These are phyloP conservation scores for Nerophis ophidion DNA, from an alignment of 2,113 vertebrate genomes.

Conservation along the genomic window DNA sequence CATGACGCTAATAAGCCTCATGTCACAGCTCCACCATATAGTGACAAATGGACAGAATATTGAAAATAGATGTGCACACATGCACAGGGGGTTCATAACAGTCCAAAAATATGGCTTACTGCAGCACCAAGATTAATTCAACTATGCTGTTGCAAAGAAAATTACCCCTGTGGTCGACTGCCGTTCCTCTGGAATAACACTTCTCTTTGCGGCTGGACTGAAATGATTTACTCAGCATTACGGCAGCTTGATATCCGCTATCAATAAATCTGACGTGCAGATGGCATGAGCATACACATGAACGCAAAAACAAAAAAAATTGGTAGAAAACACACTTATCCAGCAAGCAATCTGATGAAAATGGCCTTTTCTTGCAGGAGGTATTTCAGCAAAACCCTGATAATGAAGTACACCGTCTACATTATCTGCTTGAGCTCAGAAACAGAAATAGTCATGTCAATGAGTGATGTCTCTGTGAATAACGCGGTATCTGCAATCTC, in stretches of 20 bases:
- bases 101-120: conserved; percentile 15
- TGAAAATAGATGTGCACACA: conserved; percentile 18
- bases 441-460: background rate
- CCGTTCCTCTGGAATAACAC: conserved; percentile 25
- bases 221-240: conserved; percentile 25
- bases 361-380: background rate
- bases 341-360: conserved; percentile 5
- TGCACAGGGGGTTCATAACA: conserved; percentile 19
- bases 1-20: conserved; percentile 26
- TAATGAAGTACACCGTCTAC: background rate
- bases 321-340: background rate
- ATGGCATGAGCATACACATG: conserved; percentile 15
- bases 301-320: conserved; percentile 10
- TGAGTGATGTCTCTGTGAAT: conserved; percentile 27
- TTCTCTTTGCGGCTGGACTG: background rate
- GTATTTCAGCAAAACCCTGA: background rate
- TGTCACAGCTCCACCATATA: conserved; percentile 12
- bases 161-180: conserved; percentile 22
- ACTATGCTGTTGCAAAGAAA: conserved; percentile 19
- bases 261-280: conserved; percentile 25
- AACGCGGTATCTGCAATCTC: conserved; percentile 23
- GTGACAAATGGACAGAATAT: conserved; percentile 5
- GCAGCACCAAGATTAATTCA: conserved; percentile 26
- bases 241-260: conserved; percentile 18
- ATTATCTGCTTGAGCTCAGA: conserved; percentile 12